Base-by-base conservation (phyloP, 2,888 invertebrate species). In the Trissolcus brochymenae region DNA sequence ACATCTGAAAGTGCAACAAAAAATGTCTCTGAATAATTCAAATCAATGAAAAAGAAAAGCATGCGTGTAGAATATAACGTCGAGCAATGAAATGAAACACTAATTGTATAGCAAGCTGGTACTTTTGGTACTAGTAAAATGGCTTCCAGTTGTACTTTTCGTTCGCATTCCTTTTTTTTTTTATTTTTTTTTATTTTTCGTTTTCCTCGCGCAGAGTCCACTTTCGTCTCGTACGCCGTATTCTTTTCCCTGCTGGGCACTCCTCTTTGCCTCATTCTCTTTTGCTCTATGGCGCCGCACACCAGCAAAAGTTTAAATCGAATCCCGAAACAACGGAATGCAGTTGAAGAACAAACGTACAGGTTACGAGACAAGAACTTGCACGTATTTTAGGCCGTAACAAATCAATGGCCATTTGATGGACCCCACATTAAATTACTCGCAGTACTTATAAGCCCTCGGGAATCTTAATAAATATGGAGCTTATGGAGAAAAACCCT, bases 291-390 rank as follows among this genome's bases (percentile, higher is more conserved):
- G 76, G 62, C 71, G 55, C 74, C 56, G 81, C 76, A 66, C 71
- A 81, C 72, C 78, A 83, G 84, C 81, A 80, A 84, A 87, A 87
- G 85, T 87, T 87, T 86, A 87, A 87, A 35, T 87, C 85, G 86
- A 87, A 87, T 87, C 85, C 83, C 81, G 84, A 85, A 87, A 86
- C 85, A 85, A 83, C 82, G 83, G 83, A 86, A 84, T 83, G 82
- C 83, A 83, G 83, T 82, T 84, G 78, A 84, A 83, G 85, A 86
- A 86, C 86, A 84, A 86, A 85, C 84, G 80, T 66, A 72, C 68
- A 66, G 62, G 61, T 73, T 77, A 78, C 82, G 84, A 84, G 82
- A 81, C 75, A 82, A 79, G 79, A 82, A 85, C 83, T 84, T 83
- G 79, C 68, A 50, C 64, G 78, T 81, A 84, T 82, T 84, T 82